Conservation (phyloP, 1,140 invertebrate species). For the Cydia amplana region DNA sequence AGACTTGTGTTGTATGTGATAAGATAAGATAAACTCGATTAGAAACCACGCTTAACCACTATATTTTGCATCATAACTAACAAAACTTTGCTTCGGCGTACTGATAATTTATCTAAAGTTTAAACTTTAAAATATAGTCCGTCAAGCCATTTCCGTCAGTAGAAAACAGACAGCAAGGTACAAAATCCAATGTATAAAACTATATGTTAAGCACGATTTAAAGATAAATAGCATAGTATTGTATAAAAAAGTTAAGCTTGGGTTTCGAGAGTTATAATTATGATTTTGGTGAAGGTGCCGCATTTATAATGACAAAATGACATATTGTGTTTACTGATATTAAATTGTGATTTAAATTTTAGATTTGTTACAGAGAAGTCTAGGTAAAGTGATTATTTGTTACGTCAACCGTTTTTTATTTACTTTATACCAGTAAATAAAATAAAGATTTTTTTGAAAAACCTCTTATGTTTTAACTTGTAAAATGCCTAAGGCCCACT, state of each 20-base stretch:
- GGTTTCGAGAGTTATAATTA: background rate
- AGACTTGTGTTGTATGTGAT: slow-evolving; percentile 10
- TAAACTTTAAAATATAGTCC: no score
- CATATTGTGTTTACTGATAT: background rate
- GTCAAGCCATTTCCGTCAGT: no score
- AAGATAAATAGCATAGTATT: no score
- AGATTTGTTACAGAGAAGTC: background rate
- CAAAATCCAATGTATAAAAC: no score
- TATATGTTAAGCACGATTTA: no score
- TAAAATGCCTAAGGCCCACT: no score
- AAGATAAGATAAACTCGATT: background rate
- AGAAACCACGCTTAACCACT: background rate
- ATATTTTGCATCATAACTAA: background rate
- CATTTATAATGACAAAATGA: slow-evolving; percentile 2
- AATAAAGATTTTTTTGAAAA: background rate
- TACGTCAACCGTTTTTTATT: background rate
- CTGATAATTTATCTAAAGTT: background rate
- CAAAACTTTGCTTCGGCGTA: background rate
- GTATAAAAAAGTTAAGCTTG: background rate
- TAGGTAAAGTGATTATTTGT: background rate
- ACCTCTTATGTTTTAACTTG: no score
- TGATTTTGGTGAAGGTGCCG: background rate
- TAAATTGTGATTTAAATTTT: background rate
- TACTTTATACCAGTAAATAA: background rate
- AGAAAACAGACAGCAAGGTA: no score